phyloP scores from a whole-genome alignment of 2,888 invertebrate species.

The Hypolimnas misippus region DNA sequence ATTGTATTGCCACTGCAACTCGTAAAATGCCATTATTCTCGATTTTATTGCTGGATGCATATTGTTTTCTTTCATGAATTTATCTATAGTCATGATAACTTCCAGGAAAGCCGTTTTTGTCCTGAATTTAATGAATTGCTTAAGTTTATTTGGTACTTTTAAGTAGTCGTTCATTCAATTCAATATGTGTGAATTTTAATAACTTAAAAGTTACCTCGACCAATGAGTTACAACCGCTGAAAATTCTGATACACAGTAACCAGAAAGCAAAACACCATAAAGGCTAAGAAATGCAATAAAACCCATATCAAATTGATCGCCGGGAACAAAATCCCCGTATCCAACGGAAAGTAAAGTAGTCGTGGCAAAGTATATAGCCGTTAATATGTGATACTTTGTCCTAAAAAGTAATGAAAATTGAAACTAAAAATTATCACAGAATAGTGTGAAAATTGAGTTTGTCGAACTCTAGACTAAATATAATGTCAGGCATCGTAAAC shows the following conservation, averaged over 20 bases:
- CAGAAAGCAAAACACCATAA: slow-evolving; percentile 75
- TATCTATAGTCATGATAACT: slow-evolving; percentile 75
- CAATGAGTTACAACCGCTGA: slow-evolving; percentile 77
- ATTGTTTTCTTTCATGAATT: slow-evolving; percentile 78
- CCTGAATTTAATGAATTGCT: slow-evolving; percentile 50
- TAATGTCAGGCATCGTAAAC: slow-evolving; percentile 24
- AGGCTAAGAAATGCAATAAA: slow-evolving; percentile 74
- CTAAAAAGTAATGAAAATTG: slow-evolving; percentile 49
- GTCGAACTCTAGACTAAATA: slow-evolving; percentile 14
- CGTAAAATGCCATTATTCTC: slow-evolving; percentile 78
- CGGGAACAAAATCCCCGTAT: slow-evolving; percentile 76
- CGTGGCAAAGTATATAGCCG: slow-evolving; percentile 77
- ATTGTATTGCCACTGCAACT: slow-evolving; percentile 82
- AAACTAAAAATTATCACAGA: not conserved
- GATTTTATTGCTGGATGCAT: slow-evolving; percentile 74
- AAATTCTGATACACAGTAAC: slow-evolving; percentile 80
- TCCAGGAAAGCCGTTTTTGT: slow-evolving; percentile 78
- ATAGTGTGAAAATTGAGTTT: slow-evolving; percentile 14
- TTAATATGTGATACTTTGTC: slow-evolving; percentile 63
- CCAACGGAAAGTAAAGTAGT: slow-evolving; percentile 72
- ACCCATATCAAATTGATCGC: slow-evolving; percentile 73
- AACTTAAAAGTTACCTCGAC: slow-evolving; percentile 59
- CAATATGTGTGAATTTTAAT: not conserved
- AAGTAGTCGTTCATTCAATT: no score
- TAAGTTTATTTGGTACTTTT: no score